Evolutionary conservation across 2,888 invertebrate species (phyloP), one percentile per base, ranked within the genome.

Genomic region (Drosophila paranaensis): DNA sequence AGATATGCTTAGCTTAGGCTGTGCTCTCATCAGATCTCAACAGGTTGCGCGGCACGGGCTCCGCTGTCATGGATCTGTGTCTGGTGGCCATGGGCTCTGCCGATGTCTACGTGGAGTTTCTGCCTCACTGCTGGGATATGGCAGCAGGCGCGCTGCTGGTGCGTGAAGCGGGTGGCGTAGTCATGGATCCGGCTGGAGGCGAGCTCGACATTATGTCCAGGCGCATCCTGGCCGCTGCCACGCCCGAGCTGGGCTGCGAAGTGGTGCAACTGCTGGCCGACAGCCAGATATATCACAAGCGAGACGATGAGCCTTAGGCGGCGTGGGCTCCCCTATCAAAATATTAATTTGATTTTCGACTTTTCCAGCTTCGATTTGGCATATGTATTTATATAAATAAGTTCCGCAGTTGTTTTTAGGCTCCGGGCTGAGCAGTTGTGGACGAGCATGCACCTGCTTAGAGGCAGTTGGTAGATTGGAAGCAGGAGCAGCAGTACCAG

Each of bases 271-370:
- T 62, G 6, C 6, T 77, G 53, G 97, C 8, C 98, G 96, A 92
- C 98, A 99, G 93, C 98, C 99, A 94, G 98, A 96, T 0, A 98
- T 99, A 9, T 99, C 99, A 93, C 98, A 98, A 13, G 98, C 96
- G 0, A 98, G 99, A 93, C 98, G 98, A 78, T 97, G 97, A 55
- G 98, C 96, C 98, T 97, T 13, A 14, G 33, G 20, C 48, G 37
- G 39, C 74, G 10, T 40, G 40, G 76, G 1, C 3, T 39, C 53
- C 11, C 30, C 11, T 14, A 43, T 77, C 74, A 61, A 45, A 48
- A 46, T 55, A 39, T 60, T 3, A 58, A 2, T 35, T 42, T 39
- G 33, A 42, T 53, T 30, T 30, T 25, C 8, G 1, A 27, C n/a
- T n/a, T 40, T 43, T 40, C 9, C 8, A 16, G 11, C 10, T 55